Base-by-base conservation (phyloP, 2,113 vertebrate species). In the Microtus oregoni region DNA sequence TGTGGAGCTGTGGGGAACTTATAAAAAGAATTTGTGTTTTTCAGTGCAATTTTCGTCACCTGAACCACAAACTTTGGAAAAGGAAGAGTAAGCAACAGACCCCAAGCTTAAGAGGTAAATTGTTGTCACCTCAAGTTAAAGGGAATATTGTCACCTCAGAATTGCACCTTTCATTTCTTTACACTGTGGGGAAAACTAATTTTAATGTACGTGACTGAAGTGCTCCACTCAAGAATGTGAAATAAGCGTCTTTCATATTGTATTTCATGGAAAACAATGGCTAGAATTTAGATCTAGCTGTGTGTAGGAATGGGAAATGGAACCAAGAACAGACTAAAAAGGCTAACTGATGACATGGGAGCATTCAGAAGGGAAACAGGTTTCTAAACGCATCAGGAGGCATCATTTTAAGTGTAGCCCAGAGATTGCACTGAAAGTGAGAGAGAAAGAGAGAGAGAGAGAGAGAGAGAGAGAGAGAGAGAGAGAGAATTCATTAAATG, bases 1-100 rank as follows among this genome's bases (percentile, higher is more conserved):
- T n/a, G 70, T 61, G 7, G 72, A 83, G 82, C 89, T 91, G 24
- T 73, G 88, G 28, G 68, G n/a, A 22, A 77, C 47, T 94, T 94
- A 75, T 3, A 89, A 88, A 92, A 89, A 90, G 68, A 77, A 83
- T 95, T 97, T 95, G 6, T 47, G 52, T 97, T 92, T 93, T 94
- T 96, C n/a, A 95, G 15, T 83, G 28, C 12, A 63, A 26, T 96
- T 83, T 92, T 90, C 44, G 92, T 85, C 94, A 94, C 67, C 61
- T 58, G 28, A 92, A 95, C 65, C n/a, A 47, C 82, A 96, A 89
- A 35, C 63, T 93, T 96, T 92, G 86, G 90, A 90, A 30, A 97
- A 94, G 58, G 67, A 41, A 95, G 38, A 83, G 63, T 92, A 68
- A 92, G 92, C 88, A 96, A 72, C 78, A 89, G 91, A 92, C 79